Percentiles rank a stretch among this genome's conserved stretches.
These are phyloP conservation scores for Lerema accius DNA, from an alignment of 1,140 invertebrate species.

Conservation along the genomic window DNA sequence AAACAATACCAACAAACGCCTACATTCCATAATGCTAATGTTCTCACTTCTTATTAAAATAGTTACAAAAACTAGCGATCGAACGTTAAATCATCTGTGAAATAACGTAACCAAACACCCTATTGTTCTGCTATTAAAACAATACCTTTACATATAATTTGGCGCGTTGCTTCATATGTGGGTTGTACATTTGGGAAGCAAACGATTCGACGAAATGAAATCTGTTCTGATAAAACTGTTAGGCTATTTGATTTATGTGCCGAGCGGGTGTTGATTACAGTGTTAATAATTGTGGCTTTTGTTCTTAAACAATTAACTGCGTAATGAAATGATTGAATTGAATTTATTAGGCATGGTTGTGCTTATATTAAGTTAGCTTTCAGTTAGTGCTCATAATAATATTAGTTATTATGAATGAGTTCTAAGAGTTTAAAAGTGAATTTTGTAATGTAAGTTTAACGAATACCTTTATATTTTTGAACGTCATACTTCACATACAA, in stretches of 20 bases:
- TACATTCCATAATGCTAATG: conserved; percentile 2
- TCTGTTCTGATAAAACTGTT: conserved; percentile 22
- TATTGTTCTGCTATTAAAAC: conserved; percentile 25
- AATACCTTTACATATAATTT: conserved; percentile 9
- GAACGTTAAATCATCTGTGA: conserved; percentile 28
- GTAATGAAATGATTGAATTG: conserved; percentile 17
- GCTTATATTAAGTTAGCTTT: not conserved
- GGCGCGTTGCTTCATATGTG: conserved; percentile 18
- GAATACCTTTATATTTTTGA: not conserved
- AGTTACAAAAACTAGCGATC: conserved; percentile 23
- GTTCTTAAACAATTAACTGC: not conserved
- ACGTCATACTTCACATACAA: too few relatives aligned
- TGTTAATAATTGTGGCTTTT: not conserved
- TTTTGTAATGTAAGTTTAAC: not conserved
- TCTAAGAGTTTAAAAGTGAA: not conserved
- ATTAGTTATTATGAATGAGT: not conserved
- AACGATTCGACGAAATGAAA: conserved; percentile 24
- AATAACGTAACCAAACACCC: conserved; percentile 23
- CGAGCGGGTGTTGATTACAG: conserved; percentile 17
- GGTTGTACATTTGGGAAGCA: conserved; percentile 22
- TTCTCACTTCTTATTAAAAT: conserved; percentile 18
- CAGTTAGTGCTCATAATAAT: too few relatives aligned
- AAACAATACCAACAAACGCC: not conserved
- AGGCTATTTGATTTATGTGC: not conserved
- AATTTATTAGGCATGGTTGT: not conserved